Base-by-base conservation (phyloP, 2,797 vertebrate genomes). In the Lacerta agilis region DNA sequence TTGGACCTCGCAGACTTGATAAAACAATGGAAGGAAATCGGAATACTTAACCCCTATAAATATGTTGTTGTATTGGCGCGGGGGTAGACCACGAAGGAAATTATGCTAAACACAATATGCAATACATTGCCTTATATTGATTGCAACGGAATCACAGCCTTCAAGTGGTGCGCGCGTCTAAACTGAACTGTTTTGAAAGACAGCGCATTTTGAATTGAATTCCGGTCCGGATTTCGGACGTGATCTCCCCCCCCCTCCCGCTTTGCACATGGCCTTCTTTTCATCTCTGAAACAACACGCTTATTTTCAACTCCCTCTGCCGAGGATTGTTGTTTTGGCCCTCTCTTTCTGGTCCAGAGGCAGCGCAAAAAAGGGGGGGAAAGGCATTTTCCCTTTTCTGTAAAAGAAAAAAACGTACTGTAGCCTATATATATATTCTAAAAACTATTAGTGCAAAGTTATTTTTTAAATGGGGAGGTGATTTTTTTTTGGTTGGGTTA, bases 151-250 rank as follows among this genome's bases (percentile, higher is more conserved):
- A 25, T 23, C 61, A 27, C 33, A 11, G 69, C 3, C 45, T 73
- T 43, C 43, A 78, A 25, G 3, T 43, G 25, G 18, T 36, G 33
- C 36, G 71, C 11, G 11, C 25, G 27, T 77, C 27, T 43, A 25
- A 36, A 64, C 11, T 13, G 89, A 83, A 38, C 89, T 90, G 20
- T 89, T 94, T 93, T 92, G 92, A 93, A 94, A 94, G 94, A 18
- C 61, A 23, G 20, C 61, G 17, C 61, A 1, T 49, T 88, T 86
- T 23, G 85, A 71, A 81, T 80, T 55, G 49, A 55, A 36, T 58
- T 10, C 69, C n/a, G 33, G n/a, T 10, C 69, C n/a, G 33, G n/a
- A 11, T 58, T 73, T 38, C 18, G 29, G 11, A 38, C 9, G 20
- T 18, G 72, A 23, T 18, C 9, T 49, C 7, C 9, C 23, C 2